Percentiles rank a stretch among this genome's conserved stretches.
Evolutionary conservation across 1,140 invertebrate species (phyloP).

Genomic region (Phthorimaea operculella): DNA sequence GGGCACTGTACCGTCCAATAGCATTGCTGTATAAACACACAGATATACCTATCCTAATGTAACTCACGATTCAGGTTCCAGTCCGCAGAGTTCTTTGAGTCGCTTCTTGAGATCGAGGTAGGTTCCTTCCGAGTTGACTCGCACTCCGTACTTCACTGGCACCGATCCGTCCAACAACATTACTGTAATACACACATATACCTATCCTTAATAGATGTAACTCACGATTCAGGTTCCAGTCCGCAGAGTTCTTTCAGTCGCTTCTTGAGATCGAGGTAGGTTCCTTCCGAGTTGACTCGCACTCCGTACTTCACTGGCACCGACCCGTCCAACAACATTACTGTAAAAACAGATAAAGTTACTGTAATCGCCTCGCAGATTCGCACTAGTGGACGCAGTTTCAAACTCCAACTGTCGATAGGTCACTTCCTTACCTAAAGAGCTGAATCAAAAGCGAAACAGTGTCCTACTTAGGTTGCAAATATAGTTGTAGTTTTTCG

Average conservation of each 20-base stretch:
- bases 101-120: slow-evolving; percentile 79
- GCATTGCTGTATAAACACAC: slow-evolving; percentile 71
- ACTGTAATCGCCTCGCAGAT: too few relatives aligned
- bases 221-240: slow-evolving; percentile 47
- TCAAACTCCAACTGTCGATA: too few relatives aligned
- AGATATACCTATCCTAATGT: slow-evolving; percentile 9
- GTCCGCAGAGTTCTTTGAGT: slow-evolving; percentile 72
- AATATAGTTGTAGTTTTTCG: too few relatives aligned
- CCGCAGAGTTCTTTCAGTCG: slow-evolving; percentile 74
- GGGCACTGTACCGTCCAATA: slow-evolving; percentile 81
- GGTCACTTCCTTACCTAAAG: too few relatives aligned
- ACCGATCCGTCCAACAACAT: slow-evolving; percentile 81
- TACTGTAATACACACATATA: too few relatives aligned
- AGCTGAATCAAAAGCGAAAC: too few relatives aligned
- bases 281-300: slow-evolving; percentile 82
- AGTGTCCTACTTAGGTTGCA: too few relatives aligned
- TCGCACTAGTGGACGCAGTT: too few relatives aligned
- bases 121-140: slow-evolving; percentile 82
- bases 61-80: slow-evolving; percentile 43
- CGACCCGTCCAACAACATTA: slow-evolving; percentile 81
- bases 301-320: slow-evolving; percentile 86
- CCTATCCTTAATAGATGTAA: neutral
- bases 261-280: slow-evolving; percentile 78
- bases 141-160: slow-evolving; percentile 84
- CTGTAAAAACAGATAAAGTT: slow-evolving; percentile 55